Evolutionary conservation across 2,797 vertebrate species (phyloP).

Genomic region (Pelodytes ibericus): DNA sequence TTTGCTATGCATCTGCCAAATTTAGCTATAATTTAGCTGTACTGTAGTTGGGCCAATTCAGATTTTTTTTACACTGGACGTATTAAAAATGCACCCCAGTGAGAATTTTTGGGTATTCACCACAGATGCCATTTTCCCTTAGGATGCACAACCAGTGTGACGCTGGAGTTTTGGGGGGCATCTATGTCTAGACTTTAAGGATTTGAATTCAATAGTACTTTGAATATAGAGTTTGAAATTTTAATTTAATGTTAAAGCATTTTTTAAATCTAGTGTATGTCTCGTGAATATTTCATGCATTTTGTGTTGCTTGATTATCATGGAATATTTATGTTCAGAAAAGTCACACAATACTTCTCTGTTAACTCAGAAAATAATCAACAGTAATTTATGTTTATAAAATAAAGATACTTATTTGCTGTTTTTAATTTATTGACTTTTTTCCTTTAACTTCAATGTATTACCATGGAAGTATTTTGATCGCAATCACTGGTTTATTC

Average conservation of each 20-base stretch:
- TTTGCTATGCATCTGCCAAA: too few species aligned
- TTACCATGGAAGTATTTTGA: too few species aligned
- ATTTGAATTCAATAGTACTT: constrained; percentile 15
- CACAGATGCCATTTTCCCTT: constrained; percentile 28
- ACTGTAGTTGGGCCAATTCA: too few species aligned
- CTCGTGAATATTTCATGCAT: constrained; percentile 28
- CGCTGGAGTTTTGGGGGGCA: constrained; percentile 32
- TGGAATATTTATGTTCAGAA: constrained; percentile 37
- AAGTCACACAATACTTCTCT: too few species aligned
- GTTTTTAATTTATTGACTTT: too few species aligned
- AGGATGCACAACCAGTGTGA: constrained; percentile 23
- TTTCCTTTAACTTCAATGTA: too few species aligned
- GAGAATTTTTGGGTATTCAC: constrained; percentile 13
- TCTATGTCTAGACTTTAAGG: constrained; percentile 22
- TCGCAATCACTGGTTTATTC: too few species aligned
- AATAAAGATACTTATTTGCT: too few species aligned
- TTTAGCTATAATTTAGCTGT: too few species aligned
- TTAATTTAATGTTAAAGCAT: constrained; percentile 19
- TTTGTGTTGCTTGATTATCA: constrained; percentile 20
- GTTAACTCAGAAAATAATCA: too few species aligned
- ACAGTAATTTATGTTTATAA: too few species aligned
- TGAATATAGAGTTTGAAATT: constrained; percentile 23
- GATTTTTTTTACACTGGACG: neutral
- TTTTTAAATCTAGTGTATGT: constrained; percentile 22
- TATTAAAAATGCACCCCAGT: neutral